Evolutionary conservation across 2,888 invertebrate genomes (phyloP), one percentile per base, ranked within the genome.

Genomic region (Dichetophora obliterata): DNA sequence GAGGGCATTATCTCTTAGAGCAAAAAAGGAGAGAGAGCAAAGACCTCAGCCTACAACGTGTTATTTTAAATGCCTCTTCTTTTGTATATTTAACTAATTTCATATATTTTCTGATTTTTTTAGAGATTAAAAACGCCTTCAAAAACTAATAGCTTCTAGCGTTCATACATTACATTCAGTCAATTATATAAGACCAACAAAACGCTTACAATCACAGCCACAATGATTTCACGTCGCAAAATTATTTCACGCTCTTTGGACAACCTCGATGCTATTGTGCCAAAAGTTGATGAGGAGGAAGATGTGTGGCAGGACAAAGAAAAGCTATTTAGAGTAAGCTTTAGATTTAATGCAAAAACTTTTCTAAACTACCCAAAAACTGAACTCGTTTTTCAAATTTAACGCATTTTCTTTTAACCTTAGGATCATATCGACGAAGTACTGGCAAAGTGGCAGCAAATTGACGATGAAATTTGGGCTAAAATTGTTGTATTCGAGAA

Each of bases 391-490:
- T 4, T 31, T 31, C 5, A 5, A 3, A 77, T 66, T n/a, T 50
- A 50, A 48, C 24, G n/a, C 27, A 37, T 31, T 43, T 66, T n/a
- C n/a, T 70, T 5, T 43, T 22, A 48, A 65, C 54, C 61, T 77
- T 91, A 98, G 97, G 98, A 98, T 91, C 98, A 98, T 90, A 96
- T 98, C 89, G 95, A 96, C 89, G 98, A 98, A 91, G 97, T 98
- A 70, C 90, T 98, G 85, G 95, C 96, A 89, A 98, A 98, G 91
- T 97, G 98, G 95, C 95, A 95, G 84, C 95, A 96, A 90, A 96
- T 98, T 83, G 98, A 98, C 88, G 98, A 98, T 88, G 98, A 98
- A 90, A 98, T 98, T 84, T 99, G 99, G 99, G 98, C 98, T 80
- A 99, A 99, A 92, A 95, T 99, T 81, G 96, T 98, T 87, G 97